Evolutionary conservation across 2,113 vertebrate species (phyloP), one percentile per base, ranked within the genome.

Genomic region (Tachysurus fulvidraco): DNA sequence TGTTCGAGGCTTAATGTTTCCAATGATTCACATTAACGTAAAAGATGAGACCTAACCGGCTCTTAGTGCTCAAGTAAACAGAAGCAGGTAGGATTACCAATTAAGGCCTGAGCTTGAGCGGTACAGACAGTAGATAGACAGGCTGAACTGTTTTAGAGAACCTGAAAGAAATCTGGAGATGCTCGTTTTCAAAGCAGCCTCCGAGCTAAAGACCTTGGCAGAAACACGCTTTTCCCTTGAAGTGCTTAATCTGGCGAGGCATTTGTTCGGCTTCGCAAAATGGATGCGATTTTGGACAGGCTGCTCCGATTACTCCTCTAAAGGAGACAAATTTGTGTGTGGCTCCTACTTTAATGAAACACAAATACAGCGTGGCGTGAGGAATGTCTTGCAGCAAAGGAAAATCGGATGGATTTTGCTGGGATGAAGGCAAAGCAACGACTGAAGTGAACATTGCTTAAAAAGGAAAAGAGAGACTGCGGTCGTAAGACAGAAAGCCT

Each of bases 241-340:
- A 74, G 19, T n/a, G 19, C 67, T 85, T 7, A 36, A 81, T 50
- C 59, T 59, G 46, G 25, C 28, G 28, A 73, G 54, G 23, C 65
- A 25, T 86, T 86, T 36, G 8, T 41, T 59, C 52, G 80, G 67
- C 85, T 82, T 30, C 10, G 44, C 79, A 60, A 86, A 82, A 86
- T 86, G 54, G 85, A 86, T 73, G 64, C 17, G 62, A 57, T 86
- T 60, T 41, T 83, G 71, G 80, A 65, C 21, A 67, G 86, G 81
- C 81, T 83, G 86, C 59, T 83, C 73, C 54, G 59, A 83, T 78
- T 67, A 87, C 59, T n/a, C 60, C 74, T 55, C 86, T 83, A 83
- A 77, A 57, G 60, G 6, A 83, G 81, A 83, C 44, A 78, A 77
- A 78, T 78, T 87, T 57, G 81, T 44, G 60, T 50, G 54, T 21